phyloP scores from a whole-genome alignment of 1,140 invertebrate genomes.

The Anthonomus grandis region DNA sequence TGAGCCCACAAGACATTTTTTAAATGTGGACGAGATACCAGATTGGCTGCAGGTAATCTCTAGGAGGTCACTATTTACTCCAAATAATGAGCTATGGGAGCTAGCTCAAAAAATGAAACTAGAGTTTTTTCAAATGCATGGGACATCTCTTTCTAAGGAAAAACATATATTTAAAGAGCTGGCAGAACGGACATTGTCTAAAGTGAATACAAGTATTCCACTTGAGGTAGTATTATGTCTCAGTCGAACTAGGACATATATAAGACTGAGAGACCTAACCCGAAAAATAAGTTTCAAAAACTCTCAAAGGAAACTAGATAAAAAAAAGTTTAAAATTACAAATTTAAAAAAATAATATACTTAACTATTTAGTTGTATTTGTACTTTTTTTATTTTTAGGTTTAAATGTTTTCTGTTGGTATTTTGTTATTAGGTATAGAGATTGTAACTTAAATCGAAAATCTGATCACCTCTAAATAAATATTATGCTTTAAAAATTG shows the following conservation, averaged over 20 bases:
- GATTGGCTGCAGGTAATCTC: background rate
- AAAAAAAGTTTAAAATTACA: background rate
- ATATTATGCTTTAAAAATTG: too few relatives aligned
- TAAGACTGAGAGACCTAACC: background rate
- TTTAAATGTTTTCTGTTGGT: background rate
- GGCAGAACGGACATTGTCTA: background rate
- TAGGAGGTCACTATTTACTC: background rate
- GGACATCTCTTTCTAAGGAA: constrained; percentile 7
- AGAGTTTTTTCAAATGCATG: constrained; percentile 13
- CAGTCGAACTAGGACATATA: constrained; percentile 12
- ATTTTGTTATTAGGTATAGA: background rate
- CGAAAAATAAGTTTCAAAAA: background rate
- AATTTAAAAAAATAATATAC: constrained; percentile 9
- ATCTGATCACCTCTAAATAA: too few relatives aligned
- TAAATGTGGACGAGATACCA: background rate
- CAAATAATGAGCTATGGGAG: background rate
- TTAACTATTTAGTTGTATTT: too few relatives aligned
- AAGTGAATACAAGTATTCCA: background rate
- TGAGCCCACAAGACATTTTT: background rate
- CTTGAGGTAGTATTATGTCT: constrained; percentile 13
- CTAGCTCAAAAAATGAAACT: constrained; percentile 3
- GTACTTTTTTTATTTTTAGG: background rate
- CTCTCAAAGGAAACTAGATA: background rate
- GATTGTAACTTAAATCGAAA: too few relatives aligned
- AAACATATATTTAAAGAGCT: constrained; percentile 11